Evolutionary conservation across 1,140 invertebrate genomes (phyloP).

Genomic region (Drosophila kikkawai): DNA sequence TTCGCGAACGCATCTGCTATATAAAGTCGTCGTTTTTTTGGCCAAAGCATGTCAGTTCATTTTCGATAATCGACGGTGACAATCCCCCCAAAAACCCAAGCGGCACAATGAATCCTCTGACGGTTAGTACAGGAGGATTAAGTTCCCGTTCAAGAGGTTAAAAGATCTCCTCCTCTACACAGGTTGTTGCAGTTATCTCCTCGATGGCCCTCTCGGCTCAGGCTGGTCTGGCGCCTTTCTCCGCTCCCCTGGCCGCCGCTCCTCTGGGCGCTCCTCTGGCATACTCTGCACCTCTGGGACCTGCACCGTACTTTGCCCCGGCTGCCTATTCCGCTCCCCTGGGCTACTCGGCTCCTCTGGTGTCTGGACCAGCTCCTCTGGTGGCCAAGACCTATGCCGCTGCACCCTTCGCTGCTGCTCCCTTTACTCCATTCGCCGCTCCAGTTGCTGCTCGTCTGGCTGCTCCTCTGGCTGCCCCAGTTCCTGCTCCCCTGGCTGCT

Average conservation of each 20-base stretch:
- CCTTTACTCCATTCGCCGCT: constrained; percentile 46
- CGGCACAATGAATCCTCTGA: constrained; percentile 84
- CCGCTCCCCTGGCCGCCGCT: constrained; percentile 62
- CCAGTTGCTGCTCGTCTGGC: constrained; percentile 52
- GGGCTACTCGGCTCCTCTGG: constrained; percentile 64
- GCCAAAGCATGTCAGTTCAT: constrained; percentile 83
- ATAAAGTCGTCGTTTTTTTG: constrained; percentile 76
- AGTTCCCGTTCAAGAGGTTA: background rate
- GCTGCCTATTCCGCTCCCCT: constrained; percentile 59
- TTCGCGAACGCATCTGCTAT: constrained; percentile 73
- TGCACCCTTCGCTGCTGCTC: constrained; percentile 52
- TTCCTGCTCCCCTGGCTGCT: constrained; percentile 51
- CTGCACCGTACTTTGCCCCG: constrained; percentile 43
- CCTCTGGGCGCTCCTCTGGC: constrained; percentile 63
- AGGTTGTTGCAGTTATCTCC: constrained; percentile 83
- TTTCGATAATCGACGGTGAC: constrained; percentile 84
- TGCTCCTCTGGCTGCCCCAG: constrained; percentile 34
- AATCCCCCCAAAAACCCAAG: constrained; percentile 73
- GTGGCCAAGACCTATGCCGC: constrained; percentile 59
- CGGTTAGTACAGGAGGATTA: constrained; percentile 66
- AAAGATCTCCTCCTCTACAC: background rate
- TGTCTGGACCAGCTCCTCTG: constrained; percentile 41
- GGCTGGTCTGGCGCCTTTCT: constrained; percentile 59
- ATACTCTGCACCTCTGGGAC: constrained; percentile 61
- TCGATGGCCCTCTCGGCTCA: constrained; percentile 76